Evolutionary conservation across 2,113 vertebrate genomes (phyloP).

Genomic region (Phyllostomus hastatus): DNA sequence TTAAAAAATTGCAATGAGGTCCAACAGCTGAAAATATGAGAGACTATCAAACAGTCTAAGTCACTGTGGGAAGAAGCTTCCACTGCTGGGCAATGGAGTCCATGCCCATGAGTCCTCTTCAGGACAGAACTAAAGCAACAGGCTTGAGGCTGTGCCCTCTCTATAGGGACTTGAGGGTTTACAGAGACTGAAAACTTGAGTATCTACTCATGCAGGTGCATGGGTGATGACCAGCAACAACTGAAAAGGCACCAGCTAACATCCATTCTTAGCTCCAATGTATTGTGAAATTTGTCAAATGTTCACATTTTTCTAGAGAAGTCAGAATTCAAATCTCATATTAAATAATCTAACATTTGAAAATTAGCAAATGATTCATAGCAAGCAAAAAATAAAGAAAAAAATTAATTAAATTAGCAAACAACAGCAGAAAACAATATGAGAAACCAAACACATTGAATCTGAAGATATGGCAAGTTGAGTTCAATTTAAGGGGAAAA

Average conservation of each 20-base stretch:
- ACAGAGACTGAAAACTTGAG: not conserved
- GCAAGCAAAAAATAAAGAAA: not conserved
- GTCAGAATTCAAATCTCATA: not conserved
- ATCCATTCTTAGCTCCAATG: not conserved
- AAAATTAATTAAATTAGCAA: not conserved
- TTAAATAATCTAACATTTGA: not conserved
- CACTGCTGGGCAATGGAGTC: not conserved
- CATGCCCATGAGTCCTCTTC: too few relatives aligned
- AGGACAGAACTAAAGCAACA: not conserved
- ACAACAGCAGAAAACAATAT: not conserved
- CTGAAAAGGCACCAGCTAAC: not conserved
- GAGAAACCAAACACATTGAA: not conserved
- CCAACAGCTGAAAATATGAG: not conserved
- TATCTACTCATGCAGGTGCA: rapidly evolving
- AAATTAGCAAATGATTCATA: not conserved
- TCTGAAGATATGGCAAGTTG: not conserved
- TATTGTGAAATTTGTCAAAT: not conserved
- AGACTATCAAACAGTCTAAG: not conserved
- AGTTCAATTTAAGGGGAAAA: not conserved
- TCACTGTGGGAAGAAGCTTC: not conserved
- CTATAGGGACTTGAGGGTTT: not conserved
- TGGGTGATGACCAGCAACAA: rapidly evolving
- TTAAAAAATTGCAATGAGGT: not conserved
- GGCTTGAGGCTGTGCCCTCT: not conserved
- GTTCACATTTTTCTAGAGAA: not conserved